A percentile compares a stretch with the other conserved stretches of the same genome.
Evolutionary conservation across 2,113 vertebrate genomes (phyloP).

Genomic region (Festucalex cinctus): DNA sequence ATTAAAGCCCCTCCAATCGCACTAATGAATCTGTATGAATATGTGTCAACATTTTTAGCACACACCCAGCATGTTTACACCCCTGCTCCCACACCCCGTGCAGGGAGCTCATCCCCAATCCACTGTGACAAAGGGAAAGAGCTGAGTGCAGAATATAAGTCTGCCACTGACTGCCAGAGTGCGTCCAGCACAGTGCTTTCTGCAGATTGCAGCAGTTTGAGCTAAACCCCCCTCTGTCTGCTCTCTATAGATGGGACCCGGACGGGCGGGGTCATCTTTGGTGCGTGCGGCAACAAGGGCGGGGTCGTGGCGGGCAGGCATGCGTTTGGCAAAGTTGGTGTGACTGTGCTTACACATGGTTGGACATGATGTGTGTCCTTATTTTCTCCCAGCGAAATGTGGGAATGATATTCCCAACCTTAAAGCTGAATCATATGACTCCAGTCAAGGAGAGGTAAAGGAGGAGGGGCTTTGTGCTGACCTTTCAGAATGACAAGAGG

Average conservation of each 20-base stretch:
- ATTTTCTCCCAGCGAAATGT: constrained; percentile 13
- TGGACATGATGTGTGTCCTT: constrained; percentile 21
- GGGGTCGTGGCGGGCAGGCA: constrained; percentile 16
- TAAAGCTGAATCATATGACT: constrained; percentile 55
- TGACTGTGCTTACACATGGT: constrained; percentile 24
- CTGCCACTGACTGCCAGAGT: constrained; percentile 57
- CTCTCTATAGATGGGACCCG: constrained; percentile 59
- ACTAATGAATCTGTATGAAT: background rate
- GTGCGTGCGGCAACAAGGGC: constrained; percentile 32
- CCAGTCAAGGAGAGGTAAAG: constrained; percentile 10
- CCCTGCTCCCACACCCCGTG: constrained; percentile 37
- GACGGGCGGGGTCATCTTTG: constrained; percentile 41
- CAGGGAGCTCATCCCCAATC: constrained; percentile 63
- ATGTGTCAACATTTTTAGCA: constrained; percentile 20
- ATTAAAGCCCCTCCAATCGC: constrained; percentile 3
- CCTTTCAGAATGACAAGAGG: constrained; percentile 7
- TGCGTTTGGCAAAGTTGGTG: constrained; percentile 31
- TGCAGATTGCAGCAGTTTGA: constrained; percentile 74
- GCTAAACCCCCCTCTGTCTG: constrained; percentile 68
- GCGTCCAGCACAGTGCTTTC: constrained; percentile 65
- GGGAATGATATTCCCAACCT: constrained; percentile 33
- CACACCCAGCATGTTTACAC: constrained; percentile 55
- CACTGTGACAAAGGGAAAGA: constrained; percentile 72
- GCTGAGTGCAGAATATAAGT: constrained; percentile 69
- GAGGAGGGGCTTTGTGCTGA: constrained; percentile 18